Evolutionary conservation across 2,888 invertebrate species (phyloP).

Genomic region (Pyrocoelia pectoralis): DNA sequence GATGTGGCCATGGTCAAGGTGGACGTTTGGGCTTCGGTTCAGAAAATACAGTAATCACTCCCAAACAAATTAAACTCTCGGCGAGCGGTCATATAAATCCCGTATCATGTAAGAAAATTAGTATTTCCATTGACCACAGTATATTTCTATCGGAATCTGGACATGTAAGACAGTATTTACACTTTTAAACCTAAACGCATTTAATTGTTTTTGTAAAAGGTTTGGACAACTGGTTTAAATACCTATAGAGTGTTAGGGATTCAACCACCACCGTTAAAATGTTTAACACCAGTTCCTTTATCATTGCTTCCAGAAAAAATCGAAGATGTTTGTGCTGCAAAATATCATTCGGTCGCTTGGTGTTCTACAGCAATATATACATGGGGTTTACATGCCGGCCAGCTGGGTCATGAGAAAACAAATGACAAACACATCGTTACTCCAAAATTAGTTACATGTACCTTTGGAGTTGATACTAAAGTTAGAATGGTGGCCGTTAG

Average conservation of each 20-base stretch:
- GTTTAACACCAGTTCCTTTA: conserved; percentile 59
- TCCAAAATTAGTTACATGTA: conserved; percentile 61
- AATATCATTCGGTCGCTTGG: conserved; percentile 77
- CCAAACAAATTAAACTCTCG: conserved; percentile 58
- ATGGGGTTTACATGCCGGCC: conserved; percentile 86
- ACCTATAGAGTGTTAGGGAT: conserved; percentile 71
- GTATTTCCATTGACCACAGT: conserved; percentile 73
- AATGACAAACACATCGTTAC: conserved; percentile 58
- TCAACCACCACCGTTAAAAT: conserved; percentile 61
- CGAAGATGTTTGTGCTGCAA: conserved; percentile 71
- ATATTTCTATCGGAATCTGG: conserved; percentile 71
- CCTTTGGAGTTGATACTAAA: conserved; percentile 35
- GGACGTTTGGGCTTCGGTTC: conserved; percentile 76
- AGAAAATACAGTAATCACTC: conserved; percentile 66
- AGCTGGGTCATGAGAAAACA: conserved; percentile 72
- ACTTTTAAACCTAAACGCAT: no score
- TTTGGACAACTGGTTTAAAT: conserved; percentile 72
- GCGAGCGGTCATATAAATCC: conserved; percentile 48
- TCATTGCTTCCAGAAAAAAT: conserved; percentile 57
- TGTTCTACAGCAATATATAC: conserved; percentile 70
- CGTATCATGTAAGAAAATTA: conserved; percentile 62
- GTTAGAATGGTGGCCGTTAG: conserved; percentile 65
- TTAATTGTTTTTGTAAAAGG: conserved; percentile 58
- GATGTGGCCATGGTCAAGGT: conserved; percentile 83
- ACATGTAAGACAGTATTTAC: no score